Evolutionary conservation across 2,888 invertebrate species (phyloP), one percentile per base, ranked within the genome.

Genomic region (Thymelicus acteon): DNA sequence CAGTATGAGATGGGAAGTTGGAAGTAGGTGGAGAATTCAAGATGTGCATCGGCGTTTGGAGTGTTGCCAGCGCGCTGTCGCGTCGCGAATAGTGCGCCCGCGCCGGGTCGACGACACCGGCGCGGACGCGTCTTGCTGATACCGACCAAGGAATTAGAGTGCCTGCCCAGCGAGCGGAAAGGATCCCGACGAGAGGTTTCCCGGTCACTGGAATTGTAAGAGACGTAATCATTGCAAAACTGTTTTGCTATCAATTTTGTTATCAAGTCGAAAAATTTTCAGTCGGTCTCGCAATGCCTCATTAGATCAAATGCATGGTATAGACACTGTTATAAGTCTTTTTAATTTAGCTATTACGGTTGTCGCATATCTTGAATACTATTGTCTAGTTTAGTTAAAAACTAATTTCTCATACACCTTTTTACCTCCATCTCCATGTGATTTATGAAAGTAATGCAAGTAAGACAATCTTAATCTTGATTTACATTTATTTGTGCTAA

Each of bases 21-120:
- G 19, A 62, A 47, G 54, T 61, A 57, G 40, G 68, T 62, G 61
- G 62, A 68, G 61, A 61, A 62, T 68, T 68, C 48, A 62, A 63
- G 69, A 69, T 62, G 74, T 77, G 75, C 76, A 73, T 80, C 81
- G 85, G 86, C 85, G 86, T 83, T 87, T 91, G 91, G 91, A 89
- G 78, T 69, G 67, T 31, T 84, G 91, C 91, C 92, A 91, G 86
- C 76, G 76, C 79, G 80, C 79, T 81, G 64, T 60, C 60, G 58
- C 40, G 84, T 85, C 82, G 85, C 81, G 83, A 84, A 83, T 82
- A 79, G 78, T 82, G 79, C 82, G 79, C 82, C 81, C 75, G 74
- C 75, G 76, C 73, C 49, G 52, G 86, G 87, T 87, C 85, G 88
- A 79, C 85, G 84, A 85, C 86, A 81, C 81, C 77, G 77, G 19